Percentiles rank a stretch among this genome's conserved stretches.
Evolutionary conservation across 2,113 vertebrate genomes (phyloP).

Genomic region (Damaliscus lunatus): DNA sequence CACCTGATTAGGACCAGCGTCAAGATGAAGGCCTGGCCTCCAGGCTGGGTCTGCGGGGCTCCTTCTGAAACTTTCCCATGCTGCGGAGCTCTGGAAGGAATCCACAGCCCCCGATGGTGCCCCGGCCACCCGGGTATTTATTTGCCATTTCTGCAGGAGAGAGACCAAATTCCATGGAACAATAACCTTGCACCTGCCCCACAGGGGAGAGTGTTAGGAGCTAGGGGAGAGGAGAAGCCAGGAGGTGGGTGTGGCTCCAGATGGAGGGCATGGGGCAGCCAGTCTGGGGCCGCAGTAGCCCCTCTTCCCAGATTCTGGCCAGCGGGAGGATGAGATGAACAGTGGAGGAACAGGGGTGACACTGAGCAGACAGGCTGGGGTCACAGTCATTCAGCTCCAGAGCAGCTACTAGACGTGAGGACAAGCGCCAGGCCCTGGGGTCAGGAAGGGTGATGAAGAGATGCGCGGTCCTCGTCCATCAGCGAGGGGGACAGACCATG

Average conservation of each 20-base stretch:
- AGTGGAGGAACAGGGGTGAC: neutral
- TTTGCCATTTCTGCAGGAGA: neutral
- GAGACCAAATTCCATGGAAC: neutral
- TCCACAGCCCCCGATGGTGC: neutral
- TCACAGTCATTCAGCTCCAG: neutral
- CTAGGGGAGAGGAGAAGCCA: neutral
- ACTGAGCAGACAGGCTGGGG: neutral
- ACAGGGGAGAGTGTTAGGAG: neutral
- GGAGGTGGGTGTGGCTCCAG: fast-evolving
- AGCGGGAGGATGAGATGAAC: neutral
- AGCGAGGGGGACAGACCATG: neutral
- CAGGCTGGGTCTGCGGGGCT: neutral
- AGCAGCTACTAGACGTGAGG: neutral
- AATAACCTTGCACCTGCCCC: fast-evolving
- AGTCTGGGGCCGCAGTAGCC: fast-evolving
- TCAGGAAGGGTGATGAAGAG: neutral
- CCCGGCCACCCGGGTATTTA: neutral
- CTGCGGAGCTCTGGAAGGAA: neutral
- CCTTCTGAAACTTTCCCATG: fast-evolving
- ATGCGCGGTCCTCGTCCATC: neutral
- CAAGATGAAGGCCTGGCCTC: neutral
- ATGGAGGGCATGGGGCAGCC: neutral
- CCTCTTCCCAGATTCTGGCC: neutral
- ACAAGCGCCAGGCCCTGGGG: neutral
- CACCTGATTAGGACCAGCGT: too few species aligned